Conservation (phyloP, 2,888 invertebrate species). For the Netelia fuscicornis region DNA sequence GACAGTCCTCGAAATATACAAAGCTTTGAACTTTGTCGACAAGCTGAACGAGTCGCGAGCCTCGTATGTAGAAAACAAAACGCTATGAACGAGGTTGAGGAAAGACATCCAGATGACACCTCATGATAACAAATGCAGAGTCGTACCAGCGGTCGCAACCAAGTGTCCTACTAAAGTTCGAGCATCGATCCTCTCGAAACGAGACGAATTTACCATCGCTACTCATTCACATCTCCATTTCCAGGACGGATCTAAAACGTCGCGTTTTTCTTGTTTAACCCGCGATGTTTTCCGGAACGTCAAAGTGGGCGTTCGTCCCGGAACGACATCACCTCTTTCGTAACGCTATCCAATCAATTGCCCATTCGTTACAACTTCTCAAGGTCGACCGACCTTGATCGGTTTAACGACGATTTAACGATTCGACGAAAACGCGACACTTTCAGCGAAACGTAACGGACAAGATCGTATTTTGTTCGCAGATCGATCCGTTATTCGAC, state of each 20-base stretch:
- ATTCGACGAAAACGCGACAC: background rate
- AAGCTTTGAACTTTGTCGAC: background rate
- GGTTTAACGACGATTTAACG: background rate
- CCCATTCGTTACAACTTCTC: constrained; percentile 35
- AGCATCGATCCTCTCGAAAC: constrained; percentile 52
- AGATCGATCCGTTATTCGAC: background rate
- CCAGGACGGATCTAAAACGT: constrained; percentile 20
- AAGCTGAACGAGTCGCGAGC: background rate
- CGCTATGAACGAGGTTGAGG: constrained; percentile 22
- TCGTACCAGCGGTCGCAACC: constrained; percentile 19
- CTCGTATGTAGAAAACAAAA: background rate
- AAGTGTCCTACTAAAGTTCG: constrained; percentile 45
- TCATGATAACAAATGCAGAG: constrained; percentile 45
- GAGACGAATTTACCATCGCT: constrained; percentile 38
- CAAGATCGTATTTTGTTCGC: background rate
- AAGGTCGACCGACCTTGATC: constrained; percentile 34
- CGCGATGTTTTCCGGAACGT: constrained; percentile 31
- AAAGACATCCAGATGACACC: constrained; percentile 37
- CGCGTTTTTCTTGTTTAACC: constrained; percentile 1
- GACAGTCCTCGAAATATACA: background rate
- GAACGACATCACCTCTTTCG: constrained; percentile 16
- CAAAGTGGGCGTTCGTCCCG: constrained; percentile 43
- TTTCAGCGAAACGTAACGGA: background rate
- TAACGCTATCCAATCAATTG: constrained; percentile 13
- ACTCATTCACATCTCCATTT: constrained; percentile 26